Evolutionary conservation across 2,113 vertebrate species (phyloP).

Genomic region (Ia io): DNA sequence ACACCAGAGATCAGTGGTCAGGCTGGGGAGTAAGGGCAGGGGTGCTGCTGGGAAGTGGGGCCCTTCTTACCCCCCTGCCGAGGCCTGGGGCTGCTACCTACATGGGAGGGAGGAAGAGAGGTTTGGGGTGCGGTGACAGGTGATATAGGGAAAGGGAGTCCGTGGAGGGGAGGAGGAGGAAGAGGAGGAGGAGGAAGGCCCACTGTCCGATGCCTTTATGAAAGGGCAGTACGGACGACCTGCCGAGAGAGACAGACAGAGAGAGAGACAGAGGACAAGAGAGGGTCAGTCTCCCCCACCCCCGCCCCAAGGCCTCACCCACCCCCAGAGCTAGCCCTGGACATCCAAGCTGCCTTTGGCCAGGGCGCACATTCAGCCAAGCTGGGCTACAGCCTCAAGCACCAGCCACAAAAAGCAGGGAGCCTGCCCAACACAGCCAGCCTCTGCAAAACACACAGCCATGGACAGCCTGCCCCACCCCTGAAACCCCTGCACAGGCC

Average conservation of each 20-base stretch:
- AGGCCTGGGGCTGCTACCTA: conserved; percentile 83
- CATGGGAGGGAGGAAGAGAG: conserved; percentile 89
- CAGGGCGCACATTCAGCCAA: conserved; percentile 43
- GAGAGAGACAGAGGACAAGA: conserved; percentile 83
- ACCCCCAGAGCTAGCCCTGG: conserved; percentile 50
- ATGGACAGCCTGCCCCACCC: not conserved
- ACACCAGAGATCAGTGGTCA: conserved; percentile 51
- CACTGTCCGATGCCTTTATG: conserved; percentile 97
- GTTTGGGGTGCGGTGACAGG: conserved; percentile 89
- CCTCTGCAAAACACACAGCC: not conserved
- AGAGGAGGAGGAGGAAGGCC: conserved; percentile 86
- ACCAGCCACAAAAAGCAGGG: not conserved
- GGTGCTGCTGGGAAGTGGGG: conserved; percentile 65
- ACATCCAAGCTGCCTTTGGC: conserved; percentile 51
- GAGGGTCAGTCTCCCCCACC: conserved; percentile 82
- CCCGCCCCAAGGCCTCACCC: conserved; percentile 56
- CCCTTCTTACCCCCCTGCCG: conserved; percentile 58
- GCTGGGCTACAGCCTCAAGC: conserved; percentile 35
- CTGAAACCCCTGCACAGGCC: not conserved
- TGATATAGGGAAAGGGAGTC: conserved; percentile 86
- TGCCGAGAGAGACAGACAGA: conserved; percentile 87
- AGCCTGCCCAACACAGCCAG: conserved; percentile 6
- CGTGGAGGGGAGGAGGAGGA: conserved; percentile 89
- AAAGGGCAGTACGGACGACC: conserved; percentile 98
- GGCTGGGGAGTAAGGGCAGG: conserved; percentile 59